Base-by-base conservation (phyloP, 1,140 invertebrate species). In the Gyrodactylus salaris region DNA sequence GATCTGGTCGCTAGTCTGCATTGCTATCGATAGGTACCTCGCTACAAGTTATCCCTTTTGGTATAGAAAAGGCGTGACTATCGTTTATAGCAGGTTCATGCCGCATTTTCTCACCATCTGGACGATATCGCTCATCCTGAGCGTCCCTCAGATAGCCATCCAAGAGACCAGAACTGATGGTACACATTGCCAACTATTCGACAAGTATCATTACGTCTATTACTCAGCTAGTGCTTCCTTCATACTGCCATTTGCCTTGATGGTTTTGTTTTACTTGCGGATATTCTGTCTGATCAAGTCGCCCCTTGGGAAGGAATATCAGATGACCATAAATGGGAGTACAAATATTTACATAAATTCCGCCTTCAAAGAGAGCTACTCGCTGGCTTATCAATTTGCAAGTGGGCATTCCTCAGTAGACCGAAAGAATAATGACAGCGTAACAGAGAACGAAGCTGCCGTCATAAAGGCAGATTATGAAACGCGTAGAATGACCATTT, bases 241-340 rank as follows among this genome's bases (percentile, higher is more conserved):
- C 84, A 92, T 91, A 80, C 87, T 95, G 77, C 91, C 92, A 19
- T 91, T 91, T 86, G 85, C 91, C 76, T 87, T 95, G 34, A 94
- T 95, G 88, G 83, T 93, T 72, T 92, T 94, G 84, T 89, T 96
- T 82, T 95, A 96, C 81, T 90, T 89, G 85, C 84, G 89, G 75
- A 95, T 96, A 76, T 95, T 95, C 7, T 54, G 34, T n/a, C n/a
- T 54, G 34, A 54, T 54, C n/a, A 54, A 54, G n/a, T 54, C 34
- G 34, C 7, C 7, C n/a, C 7, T 7, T 54, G 7, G 7, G n/a
- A 54, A 54, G n/a, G 7, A 7, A 54, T 54, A 54, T 54, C 34
- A 7, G 7, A 54, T 7, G 7, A 54, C n/a, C n/a, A 7, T 7
- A 54, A 54, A 54, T n/a, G n/a, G n/a, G 7, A n/a, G n/a, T 16